Percentiles rank a stretch among this genome's conserved stretches.
Evolutionary conservation across 2,888 invertebrate genomes (phyloP).

Genomic region (Euphydryas editha): DNA sequence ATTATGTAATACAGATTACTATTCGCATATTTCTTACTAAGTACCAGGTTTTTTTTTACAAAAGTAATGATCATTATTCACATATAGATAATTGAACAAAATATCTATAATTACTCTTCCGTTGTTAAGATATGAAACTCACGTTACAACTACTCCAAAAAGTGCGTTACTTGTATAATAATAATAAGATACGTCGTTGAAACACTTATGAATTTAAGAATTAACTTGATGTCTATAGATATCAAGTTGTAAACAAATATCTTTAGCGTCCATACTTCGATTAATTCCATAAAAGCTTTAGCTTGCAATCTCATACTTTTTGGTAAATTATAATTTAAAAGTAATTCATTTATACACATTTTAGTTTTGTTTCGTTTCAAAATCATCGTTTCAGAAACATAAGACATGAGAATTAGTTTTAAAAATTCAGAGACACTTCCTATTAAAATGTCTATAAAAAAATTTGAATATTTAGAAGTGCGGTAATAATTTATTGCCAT

Average conservation of each 20-base stretch:
- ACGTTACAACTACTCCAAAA: slow-evolving; percentile 39
- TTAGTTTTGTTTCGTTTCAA: slow-evolving; percentile 56
- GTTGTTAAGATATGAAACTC: too few relatives aligned
- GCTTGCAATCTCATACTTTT: slow-evolving; percentile 60
- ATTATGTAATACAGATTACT: too few relatives aligned
- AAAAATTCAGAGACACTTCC: slow-evolving; percentile 53
- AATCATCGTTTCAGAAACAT: slow-evolving; percentile 56
- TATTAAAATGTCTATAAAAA: slow-evolving; percentile 50
- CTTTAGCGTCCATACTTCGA: slow-evolving; percentile 60
- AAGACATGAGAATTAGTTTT: background rate
- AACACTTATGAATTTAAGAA: slow-evolving; percentile 68
- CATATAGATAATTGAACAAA: too few relatives aligned
- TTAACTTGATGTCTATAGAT: slow-evolving; percentile 63
- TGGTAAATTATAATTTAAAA: slow-evolving; percentile 64
- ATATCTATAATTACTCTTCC: too few relatives aligned
- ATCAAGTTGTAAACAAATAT: slow-evolving; percentile 63
- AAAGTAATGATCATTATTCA: too few relatives aligned
- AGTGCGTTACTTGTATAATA: slow-evolving; percentile 66
- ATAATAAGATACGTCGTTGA: slow-evolving; percentile 70
- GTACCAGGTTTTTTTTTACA: too few relatives aligned
- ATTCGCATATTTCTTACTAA: too few relatives aligned
- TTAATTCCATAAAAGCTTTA: slow-evolving; percentile 65
- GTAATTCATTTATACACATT: slow-evolving; percentile 59
- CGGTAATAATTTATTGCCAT: slow-evolving; percentile 55
- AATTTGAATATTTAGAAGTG: slow-evolving; percentile 44